Conservation (phyloP, 2,113 vertebrate genomes). For the Strix uralensis region DNA sequence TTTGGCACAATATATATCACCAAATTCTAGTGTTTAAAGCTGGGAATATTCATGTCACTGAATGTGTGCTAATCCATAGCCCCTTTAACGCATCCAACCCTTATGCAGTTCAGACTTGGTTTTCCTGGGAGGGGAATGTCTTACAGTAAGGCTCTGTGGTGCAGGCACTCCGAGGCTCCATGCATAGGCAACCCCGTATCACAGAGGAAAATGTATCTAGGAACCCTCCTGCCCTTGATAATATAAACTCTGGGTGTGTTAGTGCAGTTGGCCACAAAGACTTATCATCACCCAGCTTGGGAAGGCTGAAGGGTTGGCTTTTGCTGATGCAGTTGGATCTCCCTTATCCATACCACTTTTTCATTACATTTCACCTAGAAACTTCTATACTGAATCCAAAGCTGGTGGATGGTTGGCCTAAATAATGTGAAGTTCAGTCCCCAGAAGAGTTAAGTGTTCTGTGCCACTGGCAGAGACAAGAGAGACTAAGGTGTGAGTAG, state of each 20-base stretch:
- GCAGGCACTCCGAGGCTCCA: background rate
- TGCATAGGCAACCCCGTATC: rapidly evolving
- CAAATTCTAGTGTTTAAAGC: background rate
- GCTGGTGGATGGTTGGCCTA: background rate
- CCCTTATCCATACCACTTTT: background rate
- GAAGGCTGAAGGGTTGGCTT: background rate
- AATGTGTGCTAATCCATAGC: background rate
- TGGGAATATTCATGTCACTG: background rate
- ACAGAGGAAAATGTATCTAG: rapidly evolving
- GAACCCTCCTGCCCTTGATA: background rate
- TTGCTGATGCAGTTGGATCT: background rate
- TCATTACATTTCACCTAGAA: background rate
- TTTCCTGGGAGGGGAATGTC: background rate
- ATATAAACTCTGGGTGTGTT: background rate
- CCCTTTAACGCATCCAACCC: background rate
- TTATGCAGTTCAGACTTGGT: background rate
- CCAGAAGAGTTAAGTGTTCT: background rate
- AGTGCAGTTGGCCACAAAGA: background rate
- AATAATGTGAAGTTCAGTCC: background rate
- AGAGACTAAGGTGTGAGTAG: background rate
- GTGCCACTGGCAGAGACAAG: background rate
- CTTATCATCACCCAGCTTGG: background rate
- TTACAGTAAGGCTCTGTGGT: background rate
- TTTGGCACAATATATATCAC: background rate
- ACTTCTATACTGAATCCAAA: background rate